phyloP scores from a whole-genome alignment of 2,113 vertebrate species.

The Gasterosteus aculeatus region DNA sequence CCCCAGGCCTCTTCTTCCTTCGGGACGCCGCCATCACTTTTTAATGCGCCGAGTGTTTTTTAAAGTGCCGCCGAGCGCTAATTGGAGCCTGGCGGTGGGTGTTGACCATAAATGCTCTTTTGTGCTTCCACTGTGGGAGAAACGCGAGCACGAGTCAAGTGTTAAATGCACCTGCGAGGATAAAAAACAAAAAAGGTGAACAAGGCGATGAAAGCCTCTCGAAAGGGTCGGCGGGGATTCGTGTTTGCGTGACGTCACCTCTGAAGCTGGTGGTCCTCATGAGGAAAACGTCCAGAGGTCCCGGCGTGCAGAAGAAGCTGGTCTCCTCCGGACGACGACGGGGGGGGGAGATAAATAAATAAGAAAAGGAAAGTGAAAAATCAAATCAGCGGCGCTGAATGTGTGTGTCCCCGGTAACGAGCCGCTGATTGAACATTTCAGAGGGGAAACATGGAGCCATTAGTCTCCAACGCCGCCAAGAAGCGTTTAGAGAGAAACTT shows the following conservation, averaged over 20 bases:
- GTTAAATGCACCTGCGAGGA: slow-evolving; percentile 69
- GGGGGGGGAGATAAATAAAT: background rate
- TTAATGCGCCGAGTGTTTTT: slow-evolving; percentile 79
- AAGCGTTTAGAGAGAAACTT: slow-evolving; percentile 76
- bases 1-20: slow-evolving; percentile 44
- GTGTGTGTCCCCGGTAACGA: slow-evolving; percentile 70
- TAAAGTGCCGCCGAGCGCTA: slow-evolving; percentile 78
- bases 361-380: slow-evolving; percentile 71
- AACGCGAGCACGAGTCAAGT: slow-evolving; percentile 55
- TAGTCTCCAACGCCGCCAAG: slow-evolving; percentile 67
- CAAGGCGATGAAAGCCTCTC: slow-evolving; percentile 59
- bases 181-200: slow-evolving; percentile 48
- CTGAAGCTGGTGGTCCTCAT: no score
- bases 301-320: background rate
- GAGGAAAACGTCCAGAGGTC: no score
- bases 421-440: slow-evolving; percentile 80
- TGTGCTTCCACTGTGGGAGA: slow-evolving; percentile 45
- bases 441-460: slow-evolving; percentile 76
- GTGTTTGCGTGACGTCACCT: no score
- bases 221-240: background rate
- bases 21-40: slow-evolving; percentile 65
- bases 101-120: slow-evolving; percentile 59
- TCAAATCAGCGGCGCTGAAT: slow-evolving; percentile 72
- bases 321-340: slow-evolving; percentile 33
- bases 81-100: slow-evolving; percentile 70